Evolutionary conservation across 2,113 vertebrate species (phyloP).

Genomic region (Brachyistius frenatus): DNA sequence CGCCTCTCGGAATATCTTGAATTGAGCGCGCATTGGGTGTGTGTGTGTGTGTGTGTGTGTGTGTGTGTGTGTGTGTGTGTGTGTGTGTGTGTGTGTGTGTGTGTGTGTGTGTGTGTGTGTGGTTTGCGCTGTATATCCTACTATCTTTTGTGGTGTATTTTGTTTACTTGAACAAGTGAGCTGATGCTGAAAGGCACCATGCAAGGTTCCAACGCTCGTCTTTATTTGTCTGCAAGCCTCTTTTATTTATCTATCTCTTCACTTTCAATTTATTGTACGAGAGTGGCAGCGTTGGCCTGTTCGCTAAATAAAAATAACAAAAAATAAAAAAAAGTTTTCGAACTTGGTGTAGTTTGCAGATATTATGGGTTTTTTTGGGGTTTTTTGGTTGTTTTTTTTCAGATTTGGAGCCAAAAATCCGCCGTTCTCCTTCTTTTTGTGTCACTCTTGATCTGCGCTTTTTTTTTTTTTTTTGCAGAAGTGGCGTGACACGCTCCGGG

Average conservation of each 20-base stretch:
- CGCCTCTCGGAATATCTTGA: constrained; percentile 66
- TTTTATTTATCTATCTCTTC: constrained; percentile 33
- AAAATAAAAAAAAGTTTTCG: constrained; percentile 22
- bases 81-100: constrained; percentile 44
- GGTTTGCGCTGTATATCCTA: constrained; percentile 56
- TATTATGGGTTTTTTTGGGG: no score
- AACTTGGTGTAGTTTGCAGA: constrained; percentile 32
- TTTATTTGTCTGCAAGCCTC: constrained; percentile 34
- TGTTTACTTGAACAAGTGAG: constrained; percentile 64
- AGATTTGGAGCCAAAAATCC: constrained; percentile 9
- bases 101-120: constrained; percentile 57
- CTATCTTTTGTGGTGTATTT: constrained; percentile 58
- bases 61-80: constrained; percentile 45
- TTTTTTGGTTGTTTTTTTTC: no score
- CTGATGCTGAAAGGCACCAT: constrained; percentile 46
- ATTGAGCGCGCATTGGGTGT: constrained; percentile 24
- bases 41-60: constrained; percentile 46
- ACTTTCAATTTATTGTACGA: constrained; percentile 32
- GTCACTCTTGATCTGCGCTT: constrained; percentile 3
- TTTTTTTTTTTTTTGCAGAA: neutral
- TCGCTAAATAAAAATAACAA: constrained; percentile 5
- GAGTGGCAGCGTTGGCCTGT: constrained; percentile 27
- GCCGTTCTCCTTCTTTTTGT: neutral
- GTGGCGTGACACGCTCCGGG: neutral
- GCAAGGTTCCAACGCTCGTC: constrained; percentile 38